Evolutionary conservation across 2,888 invertebrate species (phyloP).

Genomic region (Euzophera pinguis): DNA sequence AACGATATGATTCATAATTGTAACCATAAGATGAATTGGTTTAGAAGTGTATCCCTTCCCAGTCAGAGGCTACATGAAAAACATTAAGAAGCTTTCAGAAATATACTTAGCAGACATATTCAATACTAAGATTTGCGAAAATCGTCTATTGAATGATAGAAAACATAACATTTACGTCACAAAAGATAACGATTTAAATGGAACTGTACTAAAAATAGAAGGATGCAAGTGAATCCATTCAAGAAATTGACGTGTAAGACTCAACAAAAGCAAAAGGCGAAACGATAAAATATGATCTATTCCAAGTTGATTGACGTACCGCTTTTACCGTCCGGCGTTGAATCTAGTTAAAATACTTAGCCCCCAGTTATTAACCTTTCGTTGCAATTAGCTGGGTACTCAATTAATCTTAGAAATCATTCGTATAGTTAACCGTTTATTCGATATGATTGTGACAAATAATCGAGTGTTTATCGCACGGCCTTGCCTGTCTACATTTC

Average conservation of each 20-base stretch:
- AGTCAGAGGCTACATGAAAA: too few relatives aligned
- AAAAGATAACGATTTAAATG: not conserved
- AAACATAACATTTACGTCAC: not conserved
- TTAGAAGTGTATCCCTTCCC: too few relatives aligned
- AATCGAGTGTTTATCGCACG: slow-evolving; percentile 11
- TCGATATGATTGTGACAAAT: slow-evolving; percentile 17
- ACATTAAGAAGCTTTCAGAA: not conserved
- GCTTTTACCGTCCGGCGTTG: not conserved
- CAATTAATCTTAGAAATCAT: slow-evolving; percentile 8
- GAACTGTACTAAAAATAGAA: not conserved
- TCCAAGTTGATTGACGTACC: slow-evolving; percentile 2
- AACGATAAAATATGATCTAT: not conserved
- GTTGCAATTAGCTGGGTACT: slow-evolving; percentile 6
- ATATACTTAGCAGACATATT: not conserved
- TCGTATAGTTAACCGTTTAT: not conserved
- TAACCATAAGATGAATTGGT: too few relatives aligned
- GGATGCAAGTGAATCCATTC: not conserved
- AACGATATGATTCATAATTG: too few relatives aligned
- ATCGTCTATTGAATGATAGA: not conserved
- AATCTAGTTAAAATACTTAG: slow-evolving; percentile 9
- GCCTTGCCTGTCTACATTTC: slow-evolving; percentile 14
- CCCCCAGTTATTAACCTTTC: slow-evolving; percentile 9
- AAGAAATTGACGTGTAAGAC: not conserved
- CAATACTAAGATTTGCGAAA: not conserved
- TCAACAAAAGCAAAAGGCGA: slow-evolving; percentile 4